Evolutionary conservation across 2,888 invertebrate genomes (phyloP), one percentile per base, ranked within the genome.

Genomic region (Lepidocyrtoides sp.): DNA sequence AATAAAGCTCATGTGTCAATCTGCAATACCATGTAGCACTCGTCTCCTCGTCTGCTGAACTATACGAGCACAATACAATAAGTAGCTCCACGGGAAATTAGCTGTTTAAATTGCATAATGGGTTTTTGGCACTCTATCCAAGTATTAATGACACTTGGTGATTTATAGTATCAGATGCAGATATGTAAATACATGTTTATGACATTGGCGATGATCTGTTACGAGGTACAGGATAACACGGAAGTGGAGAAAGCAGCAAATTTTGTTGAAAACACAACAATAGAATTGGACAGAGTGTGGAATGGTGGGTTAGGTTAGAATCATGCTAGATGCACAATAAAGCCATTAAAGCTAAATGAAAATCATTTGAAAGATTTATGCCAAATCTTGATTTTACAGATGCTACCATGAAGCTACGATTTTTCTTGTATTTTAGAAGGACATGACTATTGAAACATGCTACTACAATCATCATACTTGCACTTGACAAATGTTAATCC

Each of bases 91-190:
- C 20, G 29, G 77, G 7, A 81, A 36, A 81, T 81, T 81, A 57
- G 81, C 23, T 36, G 17, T 57, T 57, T 36, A 81, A 81, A 57
- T 81, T 60, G 14, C 60, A 81, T 81, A 81, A 81, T 81, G 81
- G 20, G 2, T 81, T 57, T 57, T 81, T 81, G 81, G 81, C 81
- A 81, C 2, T 32, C 8, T 7, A 17, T 57, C 36, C 20, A 41
- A 60, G 57, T 26, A 60, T n/a, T 81, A 60, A 60, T 81, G 81
- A 81, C 57, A 23, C 41, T 81, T 20, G 7, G 36, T 60, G 81
- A 60, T 57, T 81, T 81, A 60, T 60, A 41, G 1, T 20, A 26
- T 81, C 14, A 26, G n/a, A 77, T 51, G 14, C n/a, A 57, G 51
- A 36, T 10, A 29, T 29, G 36, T 2, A 57, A 48, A 36, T 20